Conservation (phyloP, 2,888 invertebrate species). For the Erpobdella octoculata region DNA sequence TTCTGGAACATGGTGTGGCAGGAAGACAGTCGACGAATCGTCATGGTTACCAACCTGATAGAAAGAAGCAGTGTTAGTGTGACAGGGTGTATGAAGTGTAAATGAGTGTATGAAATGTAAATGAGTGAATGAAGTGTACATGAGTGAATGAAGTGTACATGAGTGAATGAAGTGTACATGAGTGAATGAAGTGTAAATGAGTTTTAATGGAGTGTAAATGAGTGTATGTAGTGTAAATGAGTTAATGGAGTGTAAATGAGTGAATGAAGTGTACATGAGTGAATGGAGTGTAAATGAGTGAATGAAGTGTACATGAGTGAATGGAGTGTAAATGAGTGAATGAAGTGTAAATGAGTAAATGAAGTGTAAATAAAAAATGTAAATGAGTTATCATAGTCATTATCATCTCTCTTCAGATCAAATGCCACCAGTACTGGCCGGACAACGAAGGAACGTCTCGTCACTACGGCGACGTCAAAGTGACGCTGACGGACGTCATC, state of each 20-base stretch:
- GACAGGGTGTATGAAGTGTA: background rate
- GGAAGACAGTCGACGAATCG: conserved; percentile 90
- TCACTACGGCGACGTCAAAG: conserved; percentile 9
- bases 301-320: background rate
- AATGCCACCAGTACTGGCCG: conserved; percentile 27
- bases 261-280: background rate
- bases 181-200: background rate
- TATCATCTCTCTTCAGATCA: background rate
- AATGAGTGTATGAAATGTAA: background rate
- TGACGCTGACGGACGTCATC: conserved; percentile 3
- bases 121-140: background rate
- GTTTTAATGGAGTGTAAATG: background rate
- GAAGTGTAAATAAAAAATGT: background rate
- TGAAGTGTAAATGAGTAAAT: background rate
- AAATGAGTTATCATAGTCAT: background rate
- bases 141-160: background rate
- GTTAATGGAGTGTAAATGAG: background rate
- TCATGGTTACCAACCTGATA: conserved; percentile 97
- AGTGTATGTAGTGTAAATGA: background rate
- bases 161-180: too few relatives aligned
- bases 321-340: background rate
- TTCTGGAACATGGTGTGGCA: conserved; percentile 99
- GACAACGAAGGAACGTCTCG: background rate
- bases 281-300: background rate
- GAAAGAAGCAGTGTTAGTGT: conserved; percentile 69